Conservation (phyloP, 2,113 vertebrate species). For the Alexandromys fortis region DNA sequence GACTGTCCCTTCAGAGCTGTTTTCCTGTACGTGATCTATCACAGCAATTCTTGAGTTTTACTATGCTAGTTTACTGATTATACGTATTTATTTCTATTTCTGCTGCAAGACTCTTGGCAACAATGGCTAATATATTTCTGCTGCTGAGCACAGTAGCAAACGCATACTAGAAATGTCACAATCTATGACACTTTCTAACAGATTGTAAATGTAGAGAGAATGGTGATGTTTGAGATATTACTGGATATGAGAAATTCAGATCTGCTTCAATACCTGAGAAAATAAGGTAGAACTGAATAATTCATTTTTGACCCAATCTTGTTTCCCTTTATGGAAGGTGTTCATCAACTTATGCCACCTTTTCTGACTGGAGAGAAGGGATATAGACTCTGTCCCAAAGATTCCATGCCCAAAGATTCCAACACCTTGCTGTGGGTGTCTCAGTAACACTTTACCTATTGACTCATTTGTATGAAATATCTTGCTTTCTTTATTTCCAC, state of each 20-base stretch:
- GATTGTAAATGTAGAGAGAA: neutral
- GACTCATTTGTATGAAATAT: neutral
- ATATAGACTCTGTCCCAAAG: neutral
- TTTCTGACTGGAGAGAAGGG: neutral
- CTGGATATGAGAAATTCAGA: neutral
- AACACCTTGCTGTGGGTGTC: too few relatives aligned
- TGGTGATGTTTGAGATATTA: neutral
- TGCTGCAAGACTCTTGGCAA: neutral
- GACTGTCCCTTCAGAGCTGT: neutral
- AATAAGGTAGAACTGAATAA: neutral
- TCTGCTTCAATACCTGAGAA: constrained; percentile 9
- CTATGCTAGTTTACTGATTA: neutral
- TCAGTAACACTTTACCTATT: neutral
- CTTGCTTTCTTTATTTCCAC: neutral
- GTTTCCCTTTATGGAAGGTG: neutral
- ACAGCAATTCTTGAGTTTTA: neutral
- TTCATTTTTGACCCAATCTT: neutral
- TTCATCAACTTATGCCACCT: neutral
- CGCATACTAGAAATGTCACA: neutral
- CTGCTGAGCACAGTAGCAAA: neutral
- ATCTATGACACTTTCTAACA: neutral
- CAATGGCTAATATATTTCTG: neutral
- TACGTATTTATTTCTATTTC: neutral
- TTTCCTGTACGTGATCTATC: neutral
- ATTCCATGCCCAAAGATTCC: neutral